Percentiles rank a stretch among this genome's conserved stretches.
Evolutionary conservation across 2,888 invertebrate species (phyloP).

Genomic region (Cyclophora punctaria): DNA sequence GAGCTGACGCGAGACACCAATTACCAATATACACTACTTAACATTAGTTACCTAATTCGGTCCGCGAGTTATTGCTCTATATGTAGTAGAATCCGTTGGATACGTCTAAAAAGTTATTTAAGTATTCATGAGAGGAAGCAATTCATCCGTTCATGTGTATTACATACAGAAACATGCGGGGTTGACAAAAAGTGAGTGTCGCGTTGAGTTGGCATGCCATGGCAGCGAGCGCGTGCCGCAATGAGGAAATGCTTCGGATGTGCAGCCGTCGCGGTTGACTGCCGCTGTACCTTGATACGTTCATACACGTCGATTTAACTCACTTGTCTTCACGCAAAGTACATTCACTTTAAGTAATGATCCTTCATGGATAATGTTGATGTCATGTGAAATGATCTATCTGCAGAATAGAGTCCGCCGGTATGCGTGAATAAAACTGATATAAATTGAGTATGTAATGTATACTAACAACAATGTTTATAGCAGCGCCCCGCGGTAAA

Average conservation of each 20-base stretch:
- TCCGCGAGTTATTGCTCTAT: not conserved
- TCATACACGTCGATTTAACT: conserved; percentile 7
- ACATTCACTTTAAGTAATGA: not conserved
- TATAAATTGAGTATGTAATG: too few relatives aligned
- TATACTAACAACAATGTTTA: too few relatives aligned
- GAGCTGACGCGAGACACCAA: conserved; percentile 24
- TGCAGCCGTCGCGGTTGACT: conserved; percentile 1
- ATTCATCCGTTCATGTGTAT: not conserved
- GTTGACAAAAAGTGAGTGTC: conserved; percentile 16
- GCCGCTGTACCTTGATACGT: not conserved
- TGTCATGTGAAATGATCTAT: too few relatives aligned
- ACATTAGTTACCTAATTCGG: not conserved
- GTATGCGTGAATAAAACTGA: too few relatives aligned
- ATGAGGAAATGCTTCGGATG: conserved; percentile 22
- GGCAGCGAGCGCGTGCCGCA: conserved; percentile 18
- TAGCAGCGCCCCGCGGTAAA: too few relatives aligned
- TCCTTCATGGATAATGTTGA: not conserved
- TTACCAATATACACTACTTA: conserved; percentile 14
- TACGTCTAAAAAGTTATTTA: too few relatives aligned
- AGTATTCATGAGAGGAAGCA: conserved; percentile 2
- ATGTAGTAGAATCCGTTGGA: not conserved
- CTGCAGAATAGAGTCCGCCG: too few relatives aligned
- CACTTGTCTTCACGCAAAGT: conserved; percentile 3
- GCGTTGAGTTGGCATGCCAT: conserved; percentile 11
- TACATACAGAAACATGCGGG: conserved; percentile 5